Percentiles rank a stretch among this genome's conserved stretches.
These are phyloP conservation scores for Catocala nupta DNA, from an alignment of 2,888 invertebrate species.

Conservation along the genomic window DNA sequence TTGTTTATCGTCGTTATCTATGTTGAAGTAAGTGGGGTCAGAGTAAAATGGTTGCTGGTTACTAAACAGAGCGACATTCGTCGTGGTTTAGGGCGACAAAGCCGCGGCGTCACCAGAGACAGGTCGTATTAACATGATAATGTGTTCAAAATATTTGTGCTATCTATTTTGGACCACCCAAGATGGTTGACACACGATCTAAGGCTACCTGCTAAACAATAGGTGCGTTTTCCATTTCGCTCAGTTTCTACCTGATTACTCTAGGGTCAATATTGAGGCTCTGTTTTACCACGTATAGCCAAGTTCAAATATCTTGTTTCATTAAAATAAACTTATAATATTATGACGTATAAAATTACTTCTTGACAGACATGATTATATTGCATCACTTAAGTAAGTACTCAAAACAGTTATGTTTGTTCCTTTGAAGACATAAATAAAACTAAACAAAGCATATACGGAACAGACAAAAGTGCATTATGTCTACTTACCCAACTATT, in stretches of 20 bases:
- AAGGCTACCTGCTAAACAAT: slow-evolving; percentile 81
- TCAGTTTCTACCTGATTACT: slow-evolving; percentile 50
- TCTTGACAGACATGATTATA: too few relatives aligned
- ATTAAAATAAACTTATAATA: too few relatives aligned
- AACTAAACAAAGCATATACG: too few relatives aligned
- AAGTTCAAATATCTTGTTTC: too few relatives aligned
- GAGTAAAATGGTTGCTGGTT: slow-evolving; percentile 45
- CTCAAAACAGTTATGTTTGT: too few relatives aligned
- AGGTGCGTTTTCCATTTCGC: slow-evolving; percentile 70
- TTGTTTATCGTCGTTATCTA: slow-evolving; percentile 4
- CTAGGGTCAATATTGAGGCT: slow-evolving; percentile 28
- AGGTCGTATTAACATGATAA: slow-evolving; percentile 83
- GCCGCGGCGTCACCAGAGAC: slow-evolving; percentile 67
- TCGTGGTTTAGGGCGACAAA: slow-evolving; percentile 76
- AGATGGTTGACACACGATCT: slow-evolving; percentile 75
- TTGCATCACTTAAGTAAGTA: too few relatives aligned
- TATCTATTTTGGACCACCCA: slow-evolving; percentile 84
- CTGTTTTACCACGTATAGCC: too few relatives aligned
- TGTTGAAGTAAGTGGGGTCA: slow-evolving; percentile 39
- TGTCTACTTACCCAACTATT: too few relatives aligned
- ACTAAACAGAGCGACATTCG: slow-evolving; percentile 70
- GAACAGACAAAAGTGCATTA: too few relatives aligned
- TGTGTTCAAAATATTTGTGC: slow-evolving; percentile 82
- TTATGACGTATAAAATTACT: too few relatives aligned
- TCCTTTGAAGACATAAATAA: too few relatives aligned